Conservation (phyloP, 2,113 vertebrate genomes). For the Thunnus thynnus region DNA sequence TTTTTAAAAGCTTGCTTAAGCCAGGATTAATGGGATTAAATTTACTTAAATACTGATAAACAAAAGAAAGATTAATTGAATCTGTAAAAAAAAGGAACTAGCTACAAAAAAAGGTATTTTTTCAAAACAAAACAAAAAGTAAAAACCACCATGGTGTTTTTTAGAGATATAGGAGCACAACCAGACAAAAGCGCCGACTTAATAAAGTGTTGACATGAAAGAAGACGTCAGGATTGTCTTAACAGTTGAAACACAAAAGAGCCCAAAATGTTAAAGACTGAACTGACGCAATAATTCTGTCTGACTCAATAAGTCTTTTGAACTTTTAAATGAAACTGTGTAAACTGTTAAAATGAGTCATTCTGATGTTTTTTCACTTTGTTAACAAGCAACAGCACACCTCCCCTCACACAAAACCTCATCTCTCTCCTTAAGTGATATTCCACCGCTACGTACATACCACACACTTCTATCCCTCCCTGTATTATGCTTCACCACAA, state of each 20-base stretch:
- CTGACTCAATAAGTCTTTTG: too few species aligned
- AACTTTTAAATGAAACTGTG: not conserved
- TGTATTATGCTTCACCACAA: conserved; percentile 54
- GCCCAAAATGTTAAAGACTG: not conserved
- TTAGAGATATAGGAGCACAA: not conserved
- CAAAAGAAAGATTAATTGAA: too few species aligned
- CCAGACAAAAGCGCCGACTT: not conserved
- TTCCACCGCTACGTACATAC: conserved; percentile 9
- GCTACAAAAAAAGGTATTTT: too few species aligned
- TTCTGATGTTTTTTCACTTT: conserved; percentile 1
- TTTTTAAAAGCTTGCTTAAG: not conserved
- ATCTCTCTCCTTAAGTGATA: not conserved
- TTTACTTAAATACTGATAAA: not conserved
- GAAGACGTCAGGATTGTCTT: not conserved
- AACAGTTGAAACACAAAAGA: not conserved
- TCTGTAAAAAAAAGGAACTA: too few species aligned
- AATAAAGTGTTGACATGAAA: not conserved
- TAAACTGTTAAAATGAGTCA: not conserved
- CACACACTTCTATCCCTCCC: not conserved
- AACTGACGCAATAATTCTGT: too few species aligned
- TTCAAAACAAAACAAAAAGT: too few species aligned
- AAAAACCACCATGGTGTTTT: not conserved
- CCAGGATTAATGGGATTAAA: not conserved
- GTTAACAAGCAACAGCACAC: not conserved
- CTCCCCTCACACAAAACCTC: not conserved